Conservation (phyloP, 2,888 invertebrate genomes). For the Xestobium rufovillosum region DNA sequence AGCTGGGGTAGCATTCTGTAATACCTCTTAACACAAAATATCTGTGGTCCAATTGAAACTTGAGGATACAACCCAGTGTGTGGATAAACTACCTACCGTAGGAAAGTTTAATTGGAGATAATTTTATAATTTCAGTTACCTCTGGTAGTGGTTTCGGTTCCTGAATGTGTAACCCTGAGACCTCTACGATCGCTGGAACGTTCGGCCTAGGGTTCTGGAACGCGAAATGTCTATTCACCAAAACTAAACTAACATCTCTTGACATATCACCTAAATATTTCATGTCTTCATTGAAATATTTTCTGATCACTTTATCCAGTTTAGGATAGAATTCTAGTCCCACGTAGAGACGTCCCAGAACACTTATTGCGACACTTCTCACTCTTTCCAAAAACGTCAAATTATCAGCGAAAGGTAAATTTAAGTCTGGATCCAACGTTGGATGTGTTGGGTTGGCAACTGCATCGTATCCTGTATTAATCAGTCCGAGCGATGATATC, state of each 20-base stretch:
- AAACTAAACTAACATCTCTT: conserved; percentile 27
- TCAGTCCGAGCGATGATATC: conserved; percentile 30
- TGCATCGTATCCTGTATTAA: conserved; percentile 24
- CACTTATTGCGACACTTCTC: conserved; percentile 20
- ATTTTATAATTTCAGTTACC: too few relatives aligned
- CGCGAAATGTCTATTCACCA: conserved; percentile 28
- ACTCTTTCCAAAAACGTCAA: conserved; percentile 31
- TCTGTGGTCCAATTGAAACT: too few relatives aligned
- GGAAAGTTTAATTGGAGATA: too few relatives aligned
- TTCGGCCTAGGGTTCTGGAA: conserved; percentile 24
- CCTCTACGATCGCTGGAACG: conserved; percentile 28
- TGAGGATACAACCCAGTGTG: too few relatives aligned
- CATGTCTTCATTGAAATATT: conserved; percentile 25
- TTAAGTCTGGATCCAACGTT: conserved; percentile 33
- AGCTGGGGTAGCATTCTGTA: too few relatives aligned
- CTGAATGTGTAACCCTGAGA: conserved; percentile 30
- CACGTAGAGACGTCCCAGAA: conserved; percentile 14
- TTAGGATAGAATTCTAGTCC: conserved; percentile 13
- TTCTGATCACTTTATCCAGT: conserved; percentile 22
- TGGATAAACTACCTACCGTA: too few relatives aligned
- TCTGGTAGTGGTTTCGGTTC: conserved; percentile 27
- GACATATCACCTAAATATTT: conserved; percentile 23
- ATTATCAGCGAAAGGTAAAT: conserved; percentile 26
- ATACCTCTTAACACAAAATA: too few relatives aligned
- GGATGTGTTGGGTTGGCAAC: conserved; percentile 36